phyloP scores from a whole-genome alignment of 1,140 invertebrate genomes.

The Ruditapes philippinarum region DNA sequence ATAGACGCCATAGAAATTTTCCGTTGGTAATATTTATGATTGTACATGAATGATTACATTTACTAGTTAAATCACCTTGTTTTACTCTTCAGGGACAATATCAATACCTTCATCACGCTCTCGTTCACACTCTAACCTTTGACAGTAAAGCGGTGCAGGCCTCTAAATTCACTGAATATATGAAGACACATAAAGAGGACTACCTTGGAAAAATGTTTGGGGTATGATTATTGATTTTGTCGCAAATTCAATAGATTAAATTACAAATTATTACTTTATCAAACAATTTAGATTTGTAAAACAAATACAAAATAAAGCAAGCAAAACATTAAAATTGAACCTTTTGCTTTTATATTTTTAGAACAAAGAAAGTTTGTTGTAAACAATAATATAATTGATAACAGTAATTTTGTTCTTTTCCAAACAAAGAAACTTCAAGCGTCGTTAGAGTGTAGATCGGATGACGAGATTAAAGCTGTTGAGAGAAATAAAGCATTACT shows the following conservation, averaged over 20 bases:
- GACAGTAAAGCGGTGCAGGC: background rate
- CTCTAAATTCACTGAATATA: background rate
- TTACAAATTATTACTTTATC: no score
- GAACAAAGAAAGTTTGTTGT: no score
- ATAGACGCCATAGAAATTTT: no score
- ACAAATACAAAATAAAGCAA: no score
- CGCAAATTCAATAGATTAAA: no score
- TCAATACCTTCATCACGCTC: background rate
- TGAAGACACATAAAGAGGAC: background rate
- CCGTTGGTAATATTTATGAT: no score
- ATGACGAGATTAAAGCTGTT: background rate
- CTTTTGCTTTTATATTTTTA: no score
- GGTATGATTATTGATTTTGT: background rate
- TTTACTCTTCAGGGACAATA: background rate
- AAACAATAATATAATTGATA: no score
- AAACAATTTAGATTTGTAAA: no score
- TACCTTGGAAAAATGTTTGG: background rate
- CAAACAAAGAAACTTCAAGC: background rate
- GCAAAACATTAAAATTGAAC: no score
- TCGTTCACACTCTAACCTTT: background rate
- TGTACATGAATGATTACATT: background rate
- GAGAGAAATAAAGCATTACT: background rate
- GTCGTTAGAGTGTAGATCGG: background rate
- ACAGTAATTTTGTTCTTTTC: no score
- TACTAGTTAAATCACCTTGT: background rate